Evolutionary conservation across 2,888 invertebrate genomes (phyloP).

Genomic region (Cataglyphis altisquamis): DNA sequence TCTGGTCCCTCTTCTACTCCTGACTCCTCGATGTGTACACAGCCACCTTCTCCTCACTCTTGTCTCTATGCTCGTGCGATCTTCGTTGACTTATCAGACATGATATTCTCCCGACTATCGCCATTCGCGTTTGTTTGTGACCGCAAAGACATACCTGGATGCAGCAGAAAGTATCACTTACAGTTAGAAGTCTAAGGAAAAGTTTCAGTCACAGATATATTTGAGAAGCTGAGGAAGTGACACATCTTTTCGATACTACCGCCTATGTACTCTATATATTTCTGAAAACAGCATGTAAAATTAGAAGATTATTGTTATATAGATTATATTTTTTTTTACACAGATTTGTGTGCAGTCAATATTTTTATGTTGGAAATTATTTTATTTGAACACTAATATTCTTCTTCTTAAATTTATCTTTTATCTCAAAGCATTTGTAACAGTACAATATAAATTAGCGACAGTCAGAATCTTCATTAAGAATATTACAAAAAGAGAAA

Average conservation of each 20-base stretch:
- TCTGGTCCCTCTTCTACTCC: slow-evolving; percentile 74
- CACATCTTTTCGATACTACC: neutral
- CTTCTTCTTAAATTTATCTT: neutral
- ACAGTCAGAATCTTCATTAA: slow-evolving; percentile 1
- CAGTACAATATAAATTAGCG: neutral
- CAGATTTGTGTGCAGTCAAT: neutral
- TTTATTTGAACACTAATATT: neutral
- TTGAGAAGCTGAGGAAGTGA: neutral
- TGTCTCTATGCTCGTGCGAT: slow-evolving; percentile 50
- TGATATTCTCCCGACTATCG: neutral
- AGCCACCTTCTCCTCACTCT: slow-evolving; percentile 50
- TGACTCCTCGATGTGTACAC: slow-evolving; percentile 38
- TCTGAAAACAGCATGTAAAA: neutral
- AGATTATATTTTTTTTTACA: neutral
- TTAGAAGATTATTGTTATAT: neutral
- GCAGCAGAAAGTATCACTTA: slow-evolving; percentile 5
- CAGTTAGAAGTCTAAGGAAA: neutral
- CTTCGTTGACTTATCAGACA: slow-evolving; percentile 51
- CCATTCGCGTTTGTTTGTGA: slow-evolving; percentile 18
- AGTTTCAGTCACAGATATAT: neutral
- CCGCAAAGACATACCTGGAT: slow-evolving; percentile 3
- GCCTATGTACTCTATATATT: neutral
- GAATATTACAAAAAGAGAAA: neutral
- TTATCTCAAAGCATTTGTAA: neutral
- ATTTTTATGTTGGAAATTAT: neutral